These are phyloP conservation scores for Toxostoma redivivum DNA, from an alignment of 2,113 vertebrate genomes.

Conservation along the genomic window DNA sequence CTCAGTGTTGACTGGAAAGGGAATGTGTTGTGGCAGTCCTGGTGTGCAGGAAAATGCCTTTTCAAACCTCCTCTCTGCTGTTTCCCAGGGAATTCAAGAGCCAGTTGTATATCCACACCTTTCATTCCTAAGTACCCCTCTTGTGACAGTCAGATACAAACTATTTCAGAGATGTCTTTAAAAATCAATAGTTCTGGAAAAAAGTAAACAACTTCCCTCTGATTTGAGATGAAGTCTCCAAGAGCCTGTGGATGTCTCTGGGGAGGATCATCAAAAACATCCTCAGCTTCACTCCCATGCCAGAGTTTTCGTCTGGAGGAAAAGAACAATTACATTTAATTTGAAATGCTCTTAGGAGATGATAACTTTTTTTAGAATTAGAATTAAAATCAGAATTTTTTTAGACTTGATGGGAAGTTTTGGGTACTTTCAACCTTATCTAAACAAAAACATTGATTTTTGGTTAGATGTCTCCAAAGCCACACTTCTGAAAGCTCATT, in stretches of 20 bases:
- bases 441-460: neutral
- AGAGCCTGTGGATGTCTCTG: neutral
- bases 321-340: neutral
- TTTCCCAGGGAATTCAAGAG: neutral
- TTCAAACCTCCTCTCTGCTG: neutral
- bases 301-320: neutral
- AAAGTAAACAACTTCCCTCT: neutral
- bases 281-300: neutral
- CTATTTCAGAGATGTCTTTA: neutral
- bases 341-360: neutral
- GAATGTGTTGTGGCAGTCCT: neutral
- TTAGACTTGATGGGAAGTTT: neutral
- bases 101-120: neutral
- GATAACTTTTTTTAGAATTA: neutral
- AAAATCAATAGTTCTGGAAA: neutral
- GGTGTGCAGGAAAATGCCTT: neutral
- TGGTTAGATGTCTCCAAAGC: neutral
- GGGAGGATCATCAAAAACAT: neutral
- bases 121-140: neutral
- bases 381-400: neutral
- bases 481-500: neutral
- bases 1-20: neutral
- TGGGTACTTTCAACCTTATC: neutral
- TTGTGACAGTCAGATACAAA: neutral
- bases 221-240: neutral